Evolutionary conservation across 2,797 vertebrate species (phyloP).

Genomic region (Gastrophryne carolinensis): DNA sequence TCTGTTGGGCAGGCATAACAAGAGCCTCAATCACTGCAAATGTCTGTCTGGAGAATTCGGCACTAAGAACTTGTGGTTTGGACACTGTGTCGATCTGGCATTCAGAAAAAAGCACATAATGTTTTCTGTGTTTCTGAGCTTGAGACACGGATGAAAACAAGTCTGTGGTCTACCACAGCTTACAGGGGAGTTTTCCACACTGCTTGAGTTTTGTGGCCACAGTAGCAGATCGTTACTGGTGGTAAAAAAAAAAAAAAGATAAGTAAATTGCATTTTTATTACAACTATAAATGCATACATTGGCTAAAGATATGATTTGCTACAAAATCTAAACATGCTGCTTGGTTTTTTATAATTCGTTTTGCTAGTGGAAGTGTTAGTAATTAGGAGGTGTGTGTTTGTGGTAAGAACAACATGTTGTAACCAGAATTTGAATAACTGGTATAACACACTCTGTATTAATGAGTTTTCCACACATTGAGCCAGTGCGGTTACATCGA

Average conservation of each 20-base stretch:
- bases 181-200: slow-evolving; percentile 8
- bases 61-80: slow-evolving; percentile 45
- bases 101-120: slow-evolving; percentile 40
- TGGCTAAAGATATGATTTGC: background rate
- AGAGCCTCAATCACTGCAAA: slow-evolving; percentile 26
- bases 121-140: slow-evolving; percentile 31
- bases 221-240: background rate
- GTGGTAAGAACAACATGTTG: too few relatives aligned
- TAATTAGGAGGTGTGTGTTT: too few relatives aligned
- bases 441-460: too few relatives aligned
- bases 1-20: slow-evolving; percentile 34
- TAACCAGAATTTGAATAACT: too few relatives aligned
- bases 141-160: slow-evolving; percentile 30
- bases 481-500: too few relatives aligned
- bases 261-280: too few relatives aligned
- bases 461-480: too few relatives aligned
- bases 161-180: slow-evolving; percentile 48
- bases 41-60: slow-evolving; percentile 45
- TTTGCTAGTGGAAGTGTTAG: too few relatives aligned
- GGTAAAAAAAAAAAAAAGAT: background rate
- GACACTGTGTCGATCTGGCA: slow-evolving; percentile 1
- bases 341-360: too few relatives aligned
- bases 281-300: background rate
- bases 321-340: too few relatives aligned
- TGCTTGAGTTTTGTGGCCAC: background rate